phyloP scores from a whole-genome alignment of 2,113 vertebrate species.

The Scytalopus superciliaris region DNA sequence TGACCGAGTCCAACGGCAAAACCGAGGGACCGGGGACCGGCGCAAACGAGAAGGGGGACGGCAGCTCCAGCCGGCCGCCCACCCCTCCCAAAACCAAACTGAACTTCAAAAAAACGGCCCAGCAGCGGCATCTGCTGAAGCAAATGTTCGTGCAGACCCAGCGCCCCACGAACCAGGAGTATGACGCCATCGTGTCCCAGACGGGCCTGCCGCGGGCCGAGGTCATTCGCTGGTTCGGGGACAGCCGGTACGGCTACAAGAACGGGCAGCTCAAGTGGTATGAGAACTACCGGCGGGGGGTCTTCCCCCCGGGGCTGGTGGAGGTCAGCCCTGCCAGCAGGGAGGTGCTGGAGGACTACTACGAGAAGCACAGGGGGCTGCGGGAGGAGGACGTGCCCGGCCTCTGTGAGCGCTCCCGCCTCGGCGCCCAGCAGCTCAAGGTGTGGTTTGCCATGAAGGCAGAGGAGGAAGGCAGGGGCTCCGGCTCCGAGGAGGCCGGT shows the following conservation, averaged over 20 bases:
- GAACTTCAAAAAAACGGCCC: conserved; percentile 87
- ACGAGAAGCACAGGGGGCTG: conserved; percentile 75
- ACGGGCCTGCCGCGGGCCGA: conserved; percentile 88
- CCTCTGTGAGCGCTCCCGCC: conserved; percentile 79
- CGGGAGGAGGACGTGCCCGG: conserved; percentile 82
- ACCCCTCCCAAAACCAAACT: conserved; percentile 61
- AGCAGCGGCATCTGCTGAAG: conserved; percentile 92
- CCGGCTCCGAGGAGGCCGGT: conserved; percentile 26
- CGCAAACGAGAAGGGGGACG: background rate
- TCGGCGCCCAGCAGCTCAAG: conserved; percentile 84
- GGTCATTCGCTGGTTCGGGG: conserved; percentile 97
- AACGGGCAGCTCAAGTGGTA: conserved; percentile 96
- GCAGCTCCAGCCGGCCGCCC: conserved; percentile 58
- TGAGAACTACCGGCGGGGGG: conserved; percentile 84
- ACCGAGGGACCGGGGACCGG: background rate
- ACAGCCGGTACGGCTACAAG: conserved; percentile 92
- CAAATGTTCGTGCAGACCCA: conserved; percentile 92
- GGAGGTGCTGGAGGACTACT: conserved; percentile 83
- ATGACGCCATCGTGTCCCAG: conserved; percentile 84
- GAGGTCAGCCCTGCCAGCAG: conserved; percentile 65
- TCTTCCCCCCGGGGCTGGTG: conserved; percentile 78
- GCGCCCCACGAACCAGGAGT: conserved; percentile 90
- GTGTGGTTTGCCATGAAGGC: conserved; percentile 83
- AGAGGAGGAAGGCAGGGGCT: conserved; percentile 64
- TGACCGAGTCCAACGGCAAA: conserved; percentile 88